These are phyloP conservation scores for Crossocerus cetratus DNA, from an alignment of 2,888 invertebrate species.

Conservation along the genomic window DNA sequence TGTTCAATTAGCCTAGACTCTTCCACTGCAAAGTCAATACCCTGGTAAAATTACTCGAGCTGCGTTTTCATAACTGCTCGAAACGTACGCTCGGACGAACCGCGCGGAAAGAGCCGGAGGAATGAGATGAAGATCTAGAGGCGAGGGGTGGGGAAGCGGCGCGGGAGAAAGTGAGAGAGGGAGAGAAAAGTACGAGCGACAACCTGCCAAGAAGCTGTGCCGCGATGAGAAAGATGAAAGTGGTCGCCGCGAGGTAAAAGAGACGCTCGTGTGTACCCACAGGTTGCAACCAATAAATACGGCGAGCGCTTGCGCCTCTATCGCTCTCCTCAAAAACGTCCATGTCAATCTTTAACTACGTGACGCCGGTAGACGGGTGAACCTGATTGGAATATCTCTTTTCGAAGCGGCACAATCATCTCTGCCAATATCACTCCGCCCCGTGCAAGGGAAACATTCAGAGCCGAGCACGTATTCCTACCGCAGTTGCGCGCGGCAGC, in stretches of 20 bases:
- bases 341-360: too few species aligned
- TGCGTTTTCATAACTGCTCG: constrained; percentile 57
- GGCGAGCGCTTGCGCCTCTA: too few species aligned
- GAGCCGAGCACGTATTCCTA: not conserved
- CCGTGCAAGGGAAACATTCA: not conserved
- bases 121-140: constrained; percentile 17
- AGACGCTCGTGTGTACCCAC: not conserved
- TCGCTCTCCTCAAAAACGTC: too few species aligned
- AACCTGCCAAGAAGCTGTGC: constrained; percentile 9
- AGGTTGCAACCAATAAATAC: too few species aligned
- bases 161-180: constrained; percentile 15
- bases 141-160: constrained; percentile 2
- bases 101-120: constrained; percentile 6
- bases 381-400: not conserved
- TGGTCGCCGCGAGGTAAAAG: constrained; percentile 21
- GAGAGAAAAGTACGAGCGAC: constrained; percentile 21
- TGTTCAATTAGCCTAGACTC: constrained; percentile 68
- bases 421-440: not conserved
- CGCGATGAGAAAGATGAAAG: not conserved
- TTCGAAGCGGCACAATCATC: constrained; percentile 19
- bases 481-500: not conserved
- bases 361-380: not conserved
- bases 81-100: constrained; percentile 28
- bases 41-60: constrained; percentile 65
- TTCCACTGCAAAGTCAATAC: constrained; percentile 65